phyloP scores from a whole-genome alignment of 2,113 vertebrate genomes.

The Rhabdomys dilectus region DNA sequence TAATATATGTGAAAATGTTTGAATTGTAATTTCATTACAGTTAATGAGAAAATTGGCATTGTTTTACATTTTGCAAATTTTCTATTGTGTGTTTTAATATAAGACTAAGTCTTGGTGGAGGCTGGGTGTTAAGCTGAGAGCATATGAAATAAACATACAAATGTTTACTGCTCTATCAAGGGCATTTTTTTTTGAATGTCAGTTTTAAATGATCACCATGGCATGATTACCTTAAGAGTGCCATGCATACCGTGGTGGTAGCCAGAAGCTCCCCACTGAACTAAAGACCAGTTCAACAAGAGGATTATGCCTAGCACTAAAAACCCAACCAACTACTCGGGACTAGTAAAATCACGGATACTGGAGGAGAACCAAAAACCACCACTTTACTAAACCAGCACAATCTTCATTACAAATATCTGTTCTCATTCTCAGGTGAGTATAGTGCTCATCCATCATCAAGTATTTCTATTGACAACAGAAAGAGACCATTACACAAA shows the following conservation, averaged over 20 bases:
- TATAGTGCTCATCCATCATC: neutral
- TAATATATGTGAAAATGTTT: neutral
- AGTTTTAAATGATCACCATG: neutral
- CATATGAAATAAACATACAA: neutral
- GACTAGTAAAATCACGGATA: neutral
- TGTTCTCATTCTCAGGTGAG: neutral
- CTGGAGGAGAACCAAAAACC: neutral
- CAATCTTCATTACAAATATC: neutral
- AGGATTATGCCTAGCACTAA: neutral
- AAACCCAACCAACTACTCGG: neutral
- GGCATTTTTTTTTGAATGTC: neutral
- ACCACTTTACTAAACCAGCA: neutral
- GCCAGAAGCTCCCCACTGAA: no score
- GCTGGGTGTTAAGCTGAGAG: neutral
- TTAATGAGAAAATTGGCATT: neutral
- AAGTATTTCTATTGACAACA: neutral
- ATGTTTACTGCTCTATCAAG: neutral
- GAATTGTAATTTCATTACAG: neutral
- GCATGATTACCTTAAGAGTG: neutral
- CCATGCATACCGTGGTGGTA: neutral
- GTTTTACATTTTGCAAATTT: neutral
- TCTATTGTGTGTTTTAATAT: neutral
- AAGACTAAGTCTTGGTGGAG: neutral
- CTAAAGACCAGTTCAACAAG: neutral
- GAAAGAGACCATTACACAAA: neutral